Evolutionary conservation across 2,888 invertebrate species (phyloP).

Genomic region (Xestobium rufovillosum): DNA sequence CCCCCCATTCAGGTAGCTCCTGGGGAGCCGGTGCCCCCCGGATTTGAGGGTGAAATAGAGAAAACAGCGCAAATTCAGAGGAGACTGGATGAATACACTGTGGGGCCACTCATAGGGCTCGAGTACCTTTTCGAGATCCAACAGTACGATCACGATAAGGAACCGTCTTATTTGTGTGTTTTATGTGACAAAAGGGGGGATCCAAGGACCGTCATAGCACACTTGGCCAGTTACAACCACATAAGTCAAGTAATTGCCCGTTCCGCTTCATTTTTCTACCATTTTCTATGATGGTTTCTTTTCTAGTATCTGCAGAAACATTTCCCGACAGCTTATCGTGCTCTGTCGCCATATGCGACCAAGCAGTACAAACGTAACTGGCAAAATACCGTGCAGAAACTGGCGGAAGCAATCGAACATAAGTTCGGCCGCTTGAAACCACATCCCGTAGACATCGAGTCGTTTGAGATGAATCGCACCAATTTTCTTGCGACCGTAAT

Average conservation of each 20-base stretch:
- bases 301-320: conserved; percentile 62
- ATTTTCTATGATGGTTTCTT: too few species aligned
- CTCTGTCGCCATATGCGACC: conserved; percentile 54
- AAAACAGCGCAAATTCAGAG: conserved; percentile 38
- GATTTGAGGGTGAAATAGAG: conserved; percentile 57
- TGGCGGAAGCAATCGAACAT: conserved; percentile 64
- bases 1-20: conserved; percentile 43
- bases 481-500: conserved; percentile 57
- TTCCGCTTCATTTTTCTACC: not conserved
- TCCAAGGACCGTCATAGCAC: conserved; percentile 69
- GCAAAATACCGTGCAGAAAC: conserved; percentile 46
- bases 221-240: conserved; percentile 72
- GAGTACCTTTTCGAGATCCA: conserved; percentile 72
- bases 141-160: conserved; percentile 55
- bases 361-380: conserved; percentile 49
- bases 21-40: conserved; percentile 64
- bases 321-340: conserved; percentile 53
- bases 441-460: conserved; percentile 56
- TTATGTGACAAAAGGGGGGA: conserved; percentile 75
- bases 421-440: conserved; percentile 65
- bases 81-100: conserved; percentile 48
- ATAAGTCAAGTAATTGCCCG: conserved; percentile 33
- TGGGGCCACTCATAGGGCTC: conserved; percentile 56
- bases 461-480: conserved; percentile 60
- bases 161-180: conserved; percentile 69